Conservation (phyloP, 1,140 invertebrate species). For the Drosophila pandora region DNA sequence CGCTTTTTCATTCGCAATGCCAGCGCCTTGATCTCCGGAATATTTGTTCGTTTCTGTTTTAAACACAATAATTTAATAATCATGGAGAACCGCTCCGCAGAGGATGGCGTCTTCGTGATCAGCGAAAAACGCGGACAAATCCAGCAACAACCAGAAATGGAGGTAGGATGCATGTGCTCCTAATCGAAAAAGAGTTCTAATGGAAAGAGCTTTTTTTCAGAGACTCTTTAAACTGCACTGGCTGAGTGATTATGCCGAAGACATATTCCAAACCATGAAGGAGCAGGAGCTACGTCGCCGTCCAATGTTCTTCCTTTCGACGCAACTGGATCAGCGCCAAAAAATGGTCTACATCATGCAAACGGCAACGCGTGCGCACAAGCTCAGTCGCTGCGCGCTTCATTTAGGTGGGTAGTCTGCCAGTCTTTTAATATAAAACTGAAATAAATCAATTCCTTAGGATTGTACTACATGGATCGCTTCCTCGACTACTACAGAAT, state of each 20-base stretch:
- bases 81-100: neutral
- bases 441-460: conserved; percentile 7
- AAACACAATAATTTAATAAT: neutral
- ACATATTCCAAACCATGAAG: conserved; percentile 59
- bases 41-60: neutral
- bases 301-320: conserved; percentile 38
- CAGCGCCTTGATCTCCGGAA: neutral
- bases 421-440: neutral
- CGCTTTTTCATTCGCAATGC: conserved; percentile 10
- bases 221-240: conserved; percentile 43
- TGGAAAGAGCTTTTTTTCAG: conserved; percentile 13
- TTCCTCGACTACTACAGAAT: conserved; percentile 47
- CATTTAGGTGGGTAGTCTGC: conserved; percentile 49
- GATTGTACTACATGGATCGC: conserved; percentile 63
- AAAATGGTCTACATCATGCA: conserved; percentile 43
- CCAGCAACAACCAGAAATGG: conserved; percentile 4
- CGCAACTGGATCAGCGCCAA: conserved; percentile 37
- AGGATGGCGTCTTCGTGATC: conserved; percentile 34
- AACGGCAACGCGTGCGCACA: conserved; percentile 7
- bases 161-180: conserved; percentile 28
- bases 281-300: conserved; percentile 51
- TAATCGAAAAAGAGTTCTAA: neutral
- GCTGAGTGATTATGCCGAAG: conserved; percentile 55
- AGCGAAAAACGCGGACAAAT: conserved; percentile 12
- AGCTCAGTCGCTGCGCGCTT: conserved; percentile 45